phyloP scores from a whole-genome alignment of 2,888 invertebrate genomes.

The Himalopsyche kuldschensis region DNA sequence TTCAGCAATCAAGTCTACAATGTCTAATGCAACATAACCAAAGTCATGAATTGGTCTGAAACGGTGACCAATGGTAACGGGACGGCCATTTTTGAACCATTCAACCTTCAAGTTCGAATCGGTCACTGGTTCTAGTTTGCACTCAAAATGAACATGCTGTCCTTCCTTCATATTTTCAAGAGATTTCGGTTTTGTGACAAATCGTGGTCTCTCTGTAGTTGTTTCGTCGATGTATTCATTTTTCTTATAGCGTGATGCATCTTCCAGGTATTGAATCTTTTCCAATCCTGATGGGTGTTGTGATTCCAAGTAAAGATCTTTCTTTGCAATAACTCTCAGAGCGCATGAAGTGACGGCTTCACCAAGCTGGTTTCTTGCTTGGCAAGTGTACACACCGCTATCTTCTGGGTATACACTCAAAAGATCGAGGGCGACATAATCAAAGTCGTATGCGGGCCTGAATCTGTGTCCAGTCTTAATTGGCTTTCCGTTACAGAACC shows the following conservation, averaged over 20 bases:
- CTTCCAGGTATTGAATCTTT: slow-evolving; percentile 90
- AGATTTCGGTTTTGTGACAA: slow-evolving; percentile 85
- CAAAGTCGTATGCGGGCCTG: slow-evolving; percentile 94
- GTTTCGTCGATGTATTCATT: slow-evolving; percentile 80
- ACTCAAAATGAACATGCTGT: slow-evolving; percentile 95
- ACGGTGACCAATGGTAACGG: slow-evolving; percentile 90
- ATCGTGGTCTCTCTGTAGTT: slow-evolving; percentile 80
- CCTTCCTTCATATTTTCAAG: slow-evolving; percentile 84
- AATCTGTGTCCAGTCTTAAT: slow-evolving; percentile 92
- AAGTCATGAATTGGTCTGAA: slow-evolving; percentile 98
- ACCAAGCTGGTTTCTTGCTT: slow-evolving; percentile 91
- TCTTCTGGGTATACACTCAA: slow-evolving; percentile 97
- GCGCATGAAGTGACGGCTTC: slow-evolving; percentile 93
- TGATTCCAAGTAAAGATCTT: slow-evolving; percentile 83
- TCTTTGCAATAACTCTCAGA: slow-evolving; percentile 84
- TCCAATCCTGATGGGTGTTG: slow-evolving; percentile 90
- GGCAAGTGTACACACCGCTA: slow-evolving; percentile 93
- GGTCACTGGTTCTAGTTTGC: slow-evolving; percentile 94
- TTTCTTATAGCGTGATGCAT: slow-evolving; percentile 81
- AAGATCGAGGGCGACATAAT: slow-evolving; percentile 94
- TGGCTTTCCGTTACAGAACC: slow-evolving; percentile 94
- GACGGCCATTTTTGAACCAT: slow-evolving; percentile 95
- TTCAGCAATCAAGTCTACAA: slow-evolving; percentile 93
- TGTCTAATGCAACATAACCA: slow-evolving; percentile 96
- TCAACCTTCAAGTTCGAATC: slow-evolving; percentile 96